Conservation (phyloP, 1,140 invertebrate genomes). For the Drosophila sulfurigaster region DNA sequence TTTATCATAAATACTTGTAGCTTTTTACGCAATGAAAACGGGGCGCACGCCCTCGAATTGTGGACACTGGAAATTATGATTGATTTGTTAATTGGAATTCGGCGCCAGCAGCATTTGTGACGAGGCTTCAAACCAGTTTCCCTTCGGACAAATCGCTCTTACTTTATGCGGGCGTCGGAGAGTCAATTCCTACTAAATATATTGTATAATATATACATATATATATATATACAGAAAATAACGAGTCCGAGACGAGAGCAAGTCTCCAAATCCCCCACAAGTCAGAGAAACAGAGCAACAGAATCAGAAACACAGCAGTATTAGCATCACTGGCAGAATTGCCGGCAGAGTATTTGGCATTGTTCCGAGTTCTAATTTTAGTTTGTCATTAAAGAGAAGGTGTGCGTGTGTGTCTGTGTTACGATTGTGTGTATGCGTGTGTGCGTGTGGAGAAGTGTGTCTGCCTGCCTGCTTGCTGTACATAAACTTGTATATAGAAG, state of each 20-base stretch:
- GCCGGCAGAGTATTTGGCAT: slow-evolving; percentile 79
- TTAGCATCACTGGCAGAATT: slow-evolving; percentile 60
- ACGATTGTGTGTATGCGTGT: slow-evolving; percentile 10
- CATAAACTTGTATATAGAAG: slow-evolving; percentile 24
- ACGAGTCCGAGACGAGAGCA: slow-evolving; percentile 8
- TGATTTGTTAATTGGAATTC: slow-evolving; percentile 77
- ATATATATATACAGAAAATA: background rate
- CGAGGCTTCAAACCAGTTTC: slow-evolving; percentile 67
- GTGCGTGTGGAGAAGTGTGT: slow-evolving; percentile 40
- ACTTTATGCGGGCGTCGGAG: slow-evolving; percentile 26
- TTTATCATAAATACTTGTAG: slow-evolving; percentile 41
- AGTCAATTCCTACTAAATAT: background rate
- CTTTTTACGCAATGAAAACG: background rate
- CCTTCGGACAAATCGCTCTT: slow-evolving; percentile 13
- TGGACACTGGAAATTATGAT: slow-evolving; percentile 80
- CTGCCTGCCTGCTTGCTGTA: slow-evolving; percentile 27
- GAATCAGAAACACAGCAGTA: slow-evolving; percentile 22
- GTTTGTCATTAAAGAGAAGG: slow-evolving; percentile 81
- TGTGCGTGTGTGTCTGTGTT: slow-evolving; percentile 54
- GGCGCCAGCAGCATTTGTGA: slow-evolving; percentile 55
- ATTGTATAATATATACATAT: background rate
- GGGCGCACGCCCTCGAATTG: slow-evolving; percentile 48
- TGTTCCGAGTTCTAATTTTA: slow-evolving; percentile 83
- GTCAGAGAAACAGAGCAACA: slow-evolving; percentile 37
- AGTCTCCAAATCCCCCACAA: slow-evolving; percentile 38